Base-by-base conservation (phyloP, 2,888 invertebrate genomes). In the Catocala sponsa region DNA sequence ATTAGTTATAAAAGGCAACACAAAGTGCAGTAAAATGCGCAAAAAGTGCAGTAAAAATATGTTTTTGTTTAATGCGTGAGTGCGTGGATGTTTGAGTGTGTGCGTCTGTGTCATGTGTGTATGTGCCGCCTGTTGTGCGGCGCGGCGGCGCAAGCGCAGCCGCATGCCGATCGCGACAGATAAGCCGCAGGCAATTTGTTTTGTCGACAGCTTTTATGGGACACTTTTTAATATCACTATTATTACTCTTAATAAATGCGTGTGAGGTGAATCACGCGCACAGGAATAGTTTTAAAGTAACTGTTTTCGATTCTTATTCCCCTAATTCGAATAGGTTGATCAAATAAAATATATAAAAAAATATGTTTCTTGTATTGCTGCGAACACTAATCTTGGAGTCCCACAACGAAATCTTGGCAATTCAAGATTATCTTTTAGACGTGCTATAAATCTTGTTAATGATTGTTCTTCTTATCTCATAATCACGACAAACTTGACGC, bases 141-240 rank as follows among this genome's bases (percentile, higher is more conserved):
- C 72, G 65, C 72, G 65, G 55, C 52, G 54, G 48, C 32, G 47
- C 54, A 49, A 63, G 55, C 32, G 50, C 53, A 65, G 53, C 53
- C 61, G 58, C 65, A 57, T 66, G 56, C 63, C 56, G 76, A 77
- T 78, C 70, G 65, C 66, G 52, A 57, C 60, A 57, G 78, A 79
- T 78, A 76, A 70, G 64, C 51, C 35, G 52, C 12, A 46, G 52
- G 63, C 63, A 67, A 75, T 79, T 77, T 73, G 68, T 72, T 72
- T 63, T 64, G 65, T 67, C 59, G 43, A 60, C 61, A 44, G 49
- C 43, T 60, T 63, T 63, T 54, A 56, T 61, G 53, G 57, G 58
- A 63, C 57, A 59, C 38, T 62, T 68, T 76, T 72, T 68, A 49
- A 46, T 15, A 50, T 55, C 55, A 48, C 53, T 48, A 42, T 64